Base-by-base conservation (phyloP, 2,113 vertebrate species). In the Rousettus leschenaultii region DNA sequence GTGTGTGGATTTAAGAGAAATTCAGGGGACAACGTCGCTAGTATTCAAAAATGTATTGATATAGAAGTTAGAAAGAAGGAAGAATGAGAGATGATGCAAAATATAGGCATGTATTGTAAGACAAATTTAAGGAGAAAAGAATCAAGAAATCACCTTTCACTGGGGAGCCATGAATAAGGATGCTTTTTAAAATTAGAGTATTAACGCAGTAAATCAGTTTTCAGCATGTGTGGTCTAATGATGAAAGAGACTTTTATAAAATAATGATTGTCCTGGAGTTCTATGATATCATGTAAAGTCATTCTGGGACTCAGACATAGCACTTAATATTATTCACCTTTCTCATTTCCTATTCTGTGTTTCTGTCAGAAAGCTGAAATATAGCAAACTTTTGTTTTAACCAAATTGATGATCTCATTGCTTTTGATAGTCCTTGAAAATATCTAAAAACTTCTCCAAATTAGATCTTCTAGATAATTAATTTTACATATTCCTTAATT, bases 401-500 rank as follows among this genome's bases (percentile, higher is more conserved):
- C 10, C 12, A 77, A 83, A 88, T 63, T 94, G 71, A 9, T 92
- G 79, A 83, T 86, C 15, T 86, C 51, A 53, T 6, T 86, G 10
- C 85, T 96, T 87, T 43, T 21, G 33, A 11, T 77, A 40, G 86
- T 74, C 11, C 65, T 86, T 96, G 28, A 75, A 91, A 89, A 78
- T 96, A 86, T 38, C 30, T 86, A 89, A 55, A 83, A 93, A 63
- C 43, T 78, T 78, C 40, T 79, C 38, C 28, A 94, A 65, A 86
- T 83, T 86, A 85, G 18, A 85, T 30, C 7, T 91, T 91, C 26
- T 59, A 68, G 6, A 70, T 92, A 79, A 94, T 59, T 40, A 89
- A 38, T 90, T 43, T 77, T 66, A 18, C 28, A 71, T 15, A n/a
- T 2, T 21, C 45, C 43, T 92, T 45, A 89, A 55, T 91, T 92